phyloP scores from a whole-genome alignment of 2,888 invertebrate species.

The Ophion obscuratus region DNA sequence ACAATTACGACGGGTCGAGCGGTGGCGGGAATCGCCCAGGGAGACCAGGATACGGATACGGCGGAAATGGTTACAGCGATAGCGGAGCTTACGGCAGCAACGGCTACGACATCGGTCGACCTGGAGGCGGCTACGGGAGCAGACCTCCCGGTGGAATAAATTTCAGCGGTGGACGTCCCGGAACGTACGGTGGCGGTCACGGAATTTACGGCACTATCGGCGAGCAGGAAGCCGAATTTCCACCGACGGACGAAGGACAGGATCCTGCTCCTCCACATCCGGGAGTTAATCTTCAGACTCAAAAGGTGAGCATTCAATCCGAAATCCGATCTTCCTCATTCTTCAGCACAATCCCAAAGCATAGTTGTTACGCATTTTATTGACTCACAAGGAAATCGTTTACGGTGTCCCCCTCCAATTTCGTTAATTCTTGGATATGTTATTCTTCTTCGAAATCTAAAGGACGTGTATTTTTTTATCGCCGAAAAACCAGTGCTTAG shows the following conservation, averaged over 20 bases:
- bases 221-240: constrained; percentile 72
- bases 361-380: not conserved
- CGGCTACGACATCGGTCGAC: constrained; percentile 67
- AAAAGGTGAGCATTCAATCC: constrained; percentile 72
- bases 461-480: too few relatives aligned
- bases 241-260: constrained; percentile 13
- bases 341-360: not conserved
- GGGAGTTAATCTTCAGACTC: constrained; percentile 75
- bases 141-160: constrained; percentile 36
- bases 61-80: constrained; percentile 67
- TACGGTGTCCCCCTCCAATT: too few relatives aligned
- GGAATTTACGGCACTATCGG: constrained; percentile 68
- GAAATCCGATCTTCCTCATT: not conserved
- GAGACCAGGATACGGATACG: constrained; percentile 69
- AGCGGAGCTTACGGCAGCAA: constrained; percentile 69
- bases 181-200: constrained; percentile 64
- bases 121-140: constrained; percentile 62
- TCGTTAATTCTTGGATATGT: too few relatives aligned
- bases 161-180: constrained; percentile 49
- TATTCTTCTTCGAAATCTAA: too few relatives aligned
- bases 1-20: constrained; percentile 65
- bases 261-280: constrained; percentile 53
- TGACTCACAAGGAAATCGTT: too few relatives aligned
- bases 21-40: constrained; percentile 61
- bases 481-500: too few relatives aligned